Evolutionary conservation across 2,797 vertebrate species (phyloP).

Genomic region (Ptychadena robeensis): DNA sequence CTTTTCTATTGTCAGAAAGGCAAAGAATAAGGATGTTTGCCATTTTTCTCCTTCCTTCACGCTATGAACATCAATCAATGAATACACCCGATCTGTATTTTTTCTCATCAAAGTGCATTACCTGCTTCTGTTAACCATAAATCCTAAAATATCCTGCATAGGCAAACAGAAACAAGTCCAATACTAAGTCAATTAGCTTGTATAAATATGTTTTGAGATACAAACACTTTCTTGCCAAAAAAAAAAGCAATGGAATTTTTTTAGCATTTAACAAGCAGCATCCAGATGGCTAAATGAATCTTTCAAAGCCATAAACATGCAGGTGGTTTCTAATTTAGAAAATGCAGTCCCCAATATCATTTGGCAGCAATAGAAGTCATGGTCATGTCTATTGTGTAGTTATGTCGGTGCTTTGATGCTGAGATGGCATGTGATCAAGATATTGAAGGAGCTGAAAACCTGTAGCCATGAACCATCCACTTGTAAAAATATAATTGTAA

Average conservation of each 20-base stretch:
- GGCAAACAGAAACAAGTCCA: slow-evolving; percentile 5
- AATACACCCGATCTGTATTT: not conserved
- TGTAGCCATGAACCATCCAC: slow-evolving; percentile 55
- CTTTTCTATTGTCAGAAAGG: not conserved
- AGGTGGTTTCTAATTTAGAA: slow-evolving; percentile 60
- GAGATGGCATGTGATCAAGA: slow-evolving; percentile 64
- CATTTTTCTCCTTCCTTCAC: not conserved
- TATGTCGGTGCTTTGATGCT: slow-evolving; percentile 41
- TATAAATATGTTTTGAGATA: slow-evolving; percentile 35
- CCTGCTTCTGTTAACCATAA: not conserved
- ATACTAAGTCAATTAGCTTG: slow-evolving; percentile 43
- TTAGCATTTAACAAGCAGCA: slow-evolving; percentile 42
- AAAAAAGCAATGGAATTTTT: slow-evolving; percentile 36
- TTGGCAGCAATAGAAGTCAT: slow-evolving; percentile 53
- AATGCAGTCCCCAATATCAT: slow-evolving; percentile 55
- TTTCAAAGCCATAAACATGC: slow-evolving; percentile 52
- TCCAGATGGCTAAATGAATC: slow-evolving; percentile 58
- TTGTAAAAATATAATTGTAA: slow-evolving; percentile 51
- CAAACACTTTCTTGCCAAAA: slow-evolving; percentile 46
- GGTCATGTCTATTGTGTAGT: slow-evolving; percentile 51
- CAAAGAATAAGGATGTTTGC: not conserved
- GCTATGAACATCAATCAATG: not conserved
- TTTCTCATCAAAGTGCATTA: not conserved
- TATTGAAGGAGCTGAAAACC: slow-evolving; percentile 55
- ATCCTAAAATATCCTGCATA: slow-evolving; percentile 1